Base-by-base conservation (phyloP, 2,797 vertebrate species). In the Neostethus bicornis region DNA sequence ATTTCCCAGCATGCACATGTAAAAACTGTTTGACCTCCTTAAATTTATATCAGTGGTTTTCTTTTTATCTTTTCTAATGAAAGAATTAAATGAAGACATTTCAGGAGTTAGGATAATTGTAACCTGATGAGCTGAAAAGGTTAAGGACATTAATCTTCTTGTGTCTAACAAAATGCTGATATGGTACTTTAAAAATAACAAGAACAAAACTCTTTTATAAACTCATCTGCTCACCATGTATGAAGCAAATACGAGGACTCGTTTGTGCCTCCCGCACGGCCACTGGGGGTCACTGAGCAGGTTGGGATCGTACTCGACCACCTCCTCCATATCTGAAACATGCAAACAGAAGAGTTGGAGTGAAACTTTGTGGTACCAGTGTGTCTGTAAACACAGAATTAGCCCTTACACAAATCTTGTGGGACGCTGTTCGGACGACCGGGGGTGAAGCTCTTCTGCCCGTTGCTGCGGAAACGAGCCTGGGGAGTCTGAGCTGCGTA, bases 211-310 rank as follows among this genome's bases (percentile, higher is more conserved):
- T n/a, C n/a, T n/a, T n/a, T n/a, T n/a, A n/a, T n/a, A n/a, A n/a
- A n/a, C n/a, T n/a, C n/a, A n/a, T 37, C 21, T 11, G 4, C 57
- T 61, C 84, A 97, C 97, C 96, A 99, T 95, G 62, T 99, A 97
- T 1, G 96, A 99, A 1, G 95, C 93, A 55, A 99, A 99, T 85
- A 95, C 96, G 49, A 99, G 95, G 59, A 99, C 97, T 14, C 97
- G 90, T 79, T 98, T 99, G 79, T 99, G 97, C 74, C 97, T 95
- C 66, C 97, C 97, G 48, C 97, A 98, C 21, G 96, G 96, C 97
- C 97, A 99, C 66, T 95, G 96, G 0, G 97, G 97, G 82, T 99
- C 96, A 25, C 96, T 97, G 72, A 99, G 91, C 51, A 99, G 89
- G 87, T 97, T 90, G 7, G 97, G 97, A 73, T 99, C 94, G 8